Evolutionary conservation across 1,140 invertebrate species (phyloP).

Genomic region (Arctopsyche grandis): DNA sequence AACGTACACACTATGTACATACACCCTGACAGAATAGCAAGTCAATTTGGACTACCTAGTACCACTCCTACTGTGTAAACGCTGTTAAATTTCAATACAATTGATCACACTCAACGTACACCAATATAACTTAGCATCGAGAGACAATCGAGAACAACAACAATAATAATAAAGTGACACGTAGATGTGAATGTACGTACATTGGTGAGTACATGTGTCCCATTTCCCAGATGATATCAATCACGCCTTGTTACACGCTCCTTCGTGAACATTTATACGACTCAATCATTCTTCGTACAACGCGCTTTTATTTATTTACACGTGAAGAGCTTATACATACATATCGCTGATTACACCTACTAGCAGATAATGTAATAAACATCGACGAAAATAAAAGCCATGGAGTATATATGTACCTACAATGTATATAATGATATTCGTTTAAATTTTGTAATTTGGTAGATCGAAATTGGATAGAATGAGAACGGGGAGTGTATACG

Average conservation of each 20-base stretch:
- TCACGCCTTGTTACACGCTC: conserved; percentile 10
- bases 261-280: conserved; percentile 15
- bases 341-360: neutral
- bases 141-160: no score
- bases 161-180: no score
- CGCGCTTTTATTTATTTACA: conserved; percentile 9
- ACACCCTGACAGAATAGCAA: no score
- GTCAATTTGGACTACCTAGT: no score
- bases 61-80: no score
- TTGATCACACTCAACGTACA: no score
- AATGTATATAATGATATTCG: no score
- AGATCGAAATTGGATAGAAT: neutral
- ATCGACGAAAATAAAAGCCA: neutral
- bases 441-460: no score
- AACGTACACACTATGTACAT: no score
- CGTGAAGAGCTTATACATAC: neutral
- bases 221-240: conserved; percentile 20
- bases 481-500: neutral
- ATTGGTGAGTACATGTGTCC: neutral
- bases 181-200: no score
- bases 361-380: neutral
- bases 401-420: neutral
- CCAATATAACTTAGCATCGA: no score
- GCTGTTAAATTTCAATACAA: no score
- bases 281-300: neutral